These are phyloP conservation scores for Mus spretus DNA, from an alignment of 2,797 vertebrate species.

Conservation along the genomic window DNA sequence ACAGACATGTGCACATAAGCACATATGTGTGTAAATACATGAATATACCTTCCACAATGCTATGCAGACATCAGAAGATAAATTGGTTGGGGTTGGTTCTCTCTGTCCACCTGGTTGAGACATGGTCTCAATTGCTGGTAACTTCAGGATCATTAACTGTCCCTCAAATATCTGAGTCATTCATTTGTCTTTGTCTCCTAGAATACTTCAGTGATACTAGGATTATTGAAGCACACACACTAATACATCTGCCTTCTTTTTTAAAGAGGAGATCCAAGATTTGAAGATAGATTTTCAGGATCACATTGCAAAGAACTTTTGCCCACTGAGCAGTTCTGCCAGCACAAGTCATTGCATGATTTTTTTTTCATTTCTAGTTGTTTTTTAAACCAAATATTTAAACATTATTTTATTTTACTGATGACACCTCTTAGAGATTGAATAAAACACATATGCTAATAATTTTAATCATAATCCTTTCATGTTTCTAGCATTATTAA, in stretches of 20 bases:
- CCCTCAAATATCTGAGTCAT: background rate
- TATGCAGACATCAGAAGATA: background rate
- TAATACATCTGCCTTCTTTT: background rate
- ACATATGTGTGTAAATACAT: too few species aligned
- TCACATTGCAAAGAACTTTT: background rate
- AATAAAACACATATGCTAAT: background rate
- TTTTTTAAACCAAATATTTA: background rate
- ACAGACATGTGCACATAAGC: background rate
- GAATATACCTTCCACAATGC: too few species aligned
- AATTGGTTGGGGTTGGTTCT: accelerated
- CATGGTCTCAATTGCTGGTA: too few species aligned
- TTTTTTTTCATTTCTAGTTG: background rate
- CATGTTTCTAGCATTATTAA: background rate
- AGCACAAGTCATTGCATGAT: background rate
- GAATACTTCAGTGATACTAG: background rate
- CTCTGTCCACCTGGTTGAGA: background rate
- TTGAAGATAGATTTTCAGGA: background rate
- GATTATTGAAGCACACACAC: background rate
- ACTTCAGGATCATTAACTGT: background rate
- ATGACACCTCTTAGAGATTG: background rate
- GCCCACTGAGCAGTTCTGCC: background rate
- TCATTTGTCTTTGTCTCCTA: background rate
- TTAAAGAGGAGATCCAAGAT: background rate
- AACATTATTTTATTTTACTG: conserved; percentile 1
- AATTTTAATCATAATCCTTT: background rate